phyloP scores from a whole-genome alignment of 2,888 invertebrate species.

The Mesorhabditis spiculigera region DNA sequence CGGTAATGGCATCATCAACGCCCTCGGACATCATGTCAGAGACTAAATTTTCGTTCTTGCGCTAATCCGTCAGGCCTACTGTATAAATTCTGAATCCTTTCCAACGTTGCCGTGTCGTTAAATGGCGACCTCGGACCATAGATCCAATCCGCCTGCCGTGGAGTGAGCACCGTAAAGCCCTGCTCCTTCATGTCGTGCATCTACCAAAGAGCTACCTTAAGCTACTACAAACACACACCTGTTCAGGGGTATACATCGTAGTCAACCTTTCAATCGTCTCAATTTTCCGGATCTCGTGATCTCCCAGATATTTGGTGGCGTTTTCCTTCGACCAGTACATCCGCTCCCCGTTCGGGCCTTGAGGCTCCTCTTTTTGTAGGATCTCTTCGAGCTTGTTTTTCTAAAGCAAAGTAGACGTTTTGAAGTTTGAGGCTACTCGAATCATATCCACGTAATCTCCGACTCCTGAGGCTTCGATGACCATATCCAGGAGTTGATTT shows the following conservation, averaged over 20 bases:
- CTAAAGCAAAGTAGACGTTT: neutral
- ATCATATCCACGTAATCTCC: slow-evolving; percentile 4
- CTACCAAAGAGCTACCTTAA: neutral
- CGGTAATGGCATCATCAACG: neutral
- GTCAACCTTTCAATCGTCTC: neutral
- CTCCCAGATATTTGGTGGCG: slow-evolving; percentile 19
- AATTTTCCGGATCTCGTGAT: neutral
- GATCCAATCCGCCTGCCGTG: neutral
- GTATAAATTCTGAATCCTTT: neutral
- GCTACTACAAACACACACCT: neutral
- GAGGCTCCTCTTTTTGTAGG: slow-evolving; percentile 9
- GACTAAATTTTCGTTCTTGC: neutral
- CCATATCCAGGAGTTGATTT: neutral
- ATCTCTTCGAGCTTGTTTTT: slow-evolving; percentile 5
- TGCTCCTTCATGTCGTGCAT: slow-evolving; percentile 1
- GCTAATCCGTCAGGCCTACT: neutral
- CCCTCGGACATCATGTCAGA: neutral
- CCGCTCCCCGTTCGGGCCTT: slow-evolving; percentile 25
- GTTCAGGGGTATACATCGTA: neutral
- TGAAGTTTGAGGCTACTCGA: neutral
- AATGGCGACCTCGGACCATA: neutral
- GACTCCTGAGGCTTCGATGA: neutral
- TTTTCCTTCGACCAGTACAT: slow-evolving; percentile 49
- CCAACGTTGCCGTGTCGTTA: neutral
- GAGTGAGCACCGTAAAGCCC: neutral